phyloP scores from a whole-genome alignment of 2,113 vertebrate genomes.

The Gasterosteus nipponicus region DNA sequence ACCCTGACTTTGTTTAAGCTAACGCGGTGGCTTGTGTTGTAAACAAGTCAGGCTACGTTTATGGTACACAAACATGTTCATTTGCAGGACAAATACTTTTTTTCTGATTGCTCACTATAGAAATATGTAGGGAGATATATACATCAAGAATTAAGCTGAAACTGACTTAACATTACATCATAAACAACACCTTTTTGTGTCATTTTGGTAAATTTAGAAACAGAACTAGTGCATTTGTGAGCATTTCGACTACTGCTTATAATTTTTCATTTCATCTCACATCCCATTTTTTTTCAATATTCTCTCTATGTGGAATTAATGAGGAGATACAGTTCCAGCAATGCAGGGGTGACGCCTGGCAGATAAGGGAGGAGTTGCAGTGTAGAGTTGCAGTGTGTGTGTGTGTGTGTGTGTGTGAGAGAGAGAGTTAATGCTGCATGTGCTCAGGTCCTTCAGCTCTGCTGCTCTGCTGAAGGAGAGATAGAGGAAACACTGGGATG shows the following conservation, averaged over 20 bases:
- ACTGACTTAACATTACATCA: neutral
- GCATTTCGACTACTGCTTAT: conserved; percentile 9
- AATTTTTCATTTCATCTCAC: conserved; percentile 26
- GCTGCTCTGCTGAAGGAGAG: conserved; percentile 43
- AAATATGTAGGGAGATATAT: neutral
- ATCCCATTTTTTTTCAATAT: conserved; percentile 13
- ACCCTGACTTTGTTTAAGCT: neutral
- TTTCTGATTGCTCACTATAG: neutral
- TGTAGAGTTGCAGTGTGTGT: conserved; percentile 24
- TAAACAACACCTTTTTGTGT: neutral
- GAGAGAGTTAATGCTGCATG: neutral
- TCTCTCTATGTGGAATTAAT: conserved; percentile 52
- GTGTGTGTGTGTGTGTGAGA: neutral
- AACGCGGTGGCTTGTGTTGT: neutral
- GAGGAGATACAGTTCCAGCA: conserved; percentile 42
- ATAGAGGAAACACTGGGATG: conserved; percentile 24
- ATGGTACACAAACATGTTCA: neutral
- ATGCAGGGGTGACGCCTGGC: conserved; percentile 24
- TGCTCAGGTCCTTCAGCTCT: conserved; percentile 23
- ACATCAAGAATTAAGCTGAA: neutral
- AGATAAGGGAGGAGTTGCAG: conserved; percentile 15
- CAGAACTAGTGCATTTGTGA: neutral
- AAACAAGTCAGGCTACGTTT: neutral
- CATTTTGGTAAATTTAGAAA: neutral
- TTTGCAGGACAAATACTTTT: neutral